Conservation (phyloP, 2,113 vertebrate genomes). For the Pollachius pollachius region DNA sequence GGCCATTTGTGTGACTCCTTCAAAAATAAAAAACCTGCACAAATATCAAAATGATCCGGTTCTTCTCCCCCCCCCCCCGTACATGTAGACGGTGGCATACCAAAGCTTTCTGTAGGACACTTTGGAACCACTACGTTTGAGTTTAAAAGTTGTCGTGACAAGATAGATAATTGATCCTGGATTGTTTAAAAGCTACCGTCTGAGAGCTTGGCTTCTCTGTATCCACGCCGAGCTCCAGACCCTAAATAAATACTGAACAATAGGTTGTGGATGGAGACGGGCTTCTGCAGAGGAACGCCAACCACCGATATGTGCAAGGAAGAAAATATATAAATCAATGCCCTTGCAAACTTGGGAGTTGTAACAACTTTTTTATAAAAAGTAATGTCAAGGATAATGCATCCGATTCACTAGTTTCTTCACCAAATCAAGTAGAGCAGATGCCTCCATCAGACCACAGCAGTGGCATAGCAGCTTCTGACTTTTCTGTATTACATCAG, state of each 20-base stretch:
- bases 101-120: conserved; percentile 89
- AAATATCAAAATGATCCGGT: conserved; percentile 17
- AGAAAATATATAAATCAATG: neutral
- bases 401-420: conserved; percentile 48
- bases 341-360: conserved; percentile 46
- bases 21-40: conserved; percentile 34
- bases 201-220: conserved; percentile 87
- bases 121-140: conserved; percentile 69
- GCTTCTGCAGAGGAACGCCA: conserved; percentile 88
- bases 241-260: conserved; percentile 83
- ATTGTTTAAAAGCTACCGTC: conserved; percentile 79
- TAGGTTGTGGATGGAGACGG: conserved; percentile 65
- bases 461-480: conserved; percentile 76
- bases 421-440: conserved; percentile 66
- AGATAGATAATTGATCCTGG: conserved; percentile 30
- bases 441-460: conserved; percentile 77
- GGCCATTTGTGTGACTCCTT: conserved; percentile 45
- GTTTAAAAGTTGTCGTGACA: too few relatives aligned
- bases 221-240: conserved; percentile 84
- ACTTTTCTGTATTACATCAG: conserved; percentile 83
- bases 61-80: conserved; percentile 61
- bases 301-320: conserved; percentile 68
- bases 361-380: conserved; percentile 61
- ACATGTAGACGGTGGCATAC: conserved; percentile 66
- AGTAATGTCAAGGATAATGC: conserved; percentile 69